Evolutionary conservation across 2,797 vertebrate genomes (phyloP), one percentile per base, ranked within the genome.

Genomic region (Ctenosaura bakeri): DNA sequence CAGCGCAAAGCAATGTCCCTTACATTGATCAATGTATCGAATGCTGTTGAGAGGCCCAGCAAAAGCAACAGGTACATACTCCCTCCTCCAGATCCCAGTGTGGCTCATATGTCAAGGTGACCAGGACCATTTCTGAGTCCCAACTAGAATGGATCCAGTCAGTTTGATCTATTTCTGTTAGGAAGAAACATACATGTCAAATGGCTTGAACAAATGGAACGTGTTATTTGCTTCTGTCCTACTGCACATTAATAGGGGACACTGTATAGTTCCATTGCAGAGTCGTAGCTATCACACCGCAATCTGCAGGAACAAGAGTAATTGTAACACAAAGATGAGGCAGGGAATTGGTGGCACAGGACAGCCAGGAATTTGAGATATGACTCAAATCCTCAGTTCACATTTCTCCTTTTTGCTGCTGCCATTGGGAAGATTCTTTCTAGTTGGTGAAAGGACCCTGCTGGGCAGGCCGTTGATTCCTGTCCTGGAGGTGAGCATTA

Each of bases 121-220:
- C 26, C 66, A 69, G 32, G 66, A 13, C 12, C 8, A 69, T 32
- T 69, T 69, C 66, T 32, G 9, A 69, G 12, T 13, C 66, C 32
- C 32, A 69, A 69, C 20, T 12, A 3, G 66, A 12, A 29, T 10
- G 26, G 66, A 29, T 10, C 2, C 66, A 69, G 66, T 26, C 29
- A 32, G 66, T 69, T 69, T 69, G 29, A 69, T 32, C 66, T 29
- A 69, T 69, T 26, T 22, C 16, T 77, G 14, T 6, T 64, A 56
- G 8, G 85, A 56, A 62, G 54, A 89, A 83, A 26, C 46, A 62
- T 62, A 35, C 64, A 54, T 46, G 6, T 38, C 74, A 54, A 83
- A 83, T 74, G 54, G 22, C 52, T 46, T 88, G 87, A 76, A 83
- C 38, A 83, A 76, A 83, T 83, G 80, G 80, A 76, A 88, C 6